Evolutionary conservation across 2,888 invertebrate species (phyloP).

Genomic region (Sipha maydis): DNA sequence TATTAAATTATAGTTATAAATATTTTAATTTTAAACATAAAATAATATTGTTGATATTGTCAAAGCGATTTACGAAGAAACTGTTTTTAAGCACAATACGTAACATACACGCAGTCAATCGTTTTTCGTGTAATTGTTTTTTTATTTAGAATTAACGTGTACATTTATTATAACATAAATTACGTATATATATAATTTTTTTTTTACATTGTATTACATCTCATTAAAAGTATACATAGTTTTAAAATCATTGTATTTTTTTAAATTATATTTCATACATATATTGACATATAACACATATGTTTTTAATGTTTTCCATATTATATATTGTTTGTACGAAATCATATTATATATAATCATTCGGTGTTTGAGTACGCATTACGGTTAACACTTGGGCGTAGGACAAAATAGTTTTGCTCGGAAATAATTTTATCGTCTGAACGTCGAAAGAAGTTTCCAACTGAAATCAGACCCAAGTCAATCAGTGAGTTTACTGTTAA

Average conservation of each 20-base stretch:
- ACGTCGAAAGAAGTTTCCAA: too few species aligned
- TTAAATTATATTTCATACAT: not conserved
- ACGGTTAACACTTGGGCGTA: too few species aligned
- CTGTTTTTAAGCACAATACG: not conserved
- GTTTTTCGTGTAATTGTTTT: not conserved
- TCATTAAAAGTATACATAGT: slow-evolving; percentile 5
- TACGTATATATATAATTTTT: not conserved
- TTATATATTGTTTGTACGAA: too few species aligned
- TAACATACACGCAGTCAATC: not conserved
- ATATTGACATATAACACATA: not conserved
- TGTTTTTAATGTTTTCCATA: not conserved
- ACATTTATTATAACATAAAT: not conserved
- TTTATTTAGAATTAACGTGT: slow-evolving; percentile 11
- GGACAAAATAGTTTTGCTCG: too few species aligned
- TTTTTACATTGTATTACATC: slow-evolving; percentile 29
- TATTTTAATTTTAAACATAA: not conserved
- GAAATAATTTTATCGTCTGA: too few species aligned
- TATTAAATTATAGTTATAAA: not conserved
- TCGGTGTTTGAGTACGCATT: too few species aligned
- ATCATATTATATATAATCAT: too few species aligned
- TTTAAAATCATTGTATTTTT: not conserved
- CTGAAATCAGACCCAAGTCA: too few species aligned
- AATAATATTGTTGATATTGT: not conserved
- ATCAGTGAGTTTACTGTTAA: not conserved
- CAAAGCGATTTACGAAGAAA: not conserved